Conservation (phyloP, 2,888 invertebrate genomes). For the Hypomecis atomaria region DNA sequence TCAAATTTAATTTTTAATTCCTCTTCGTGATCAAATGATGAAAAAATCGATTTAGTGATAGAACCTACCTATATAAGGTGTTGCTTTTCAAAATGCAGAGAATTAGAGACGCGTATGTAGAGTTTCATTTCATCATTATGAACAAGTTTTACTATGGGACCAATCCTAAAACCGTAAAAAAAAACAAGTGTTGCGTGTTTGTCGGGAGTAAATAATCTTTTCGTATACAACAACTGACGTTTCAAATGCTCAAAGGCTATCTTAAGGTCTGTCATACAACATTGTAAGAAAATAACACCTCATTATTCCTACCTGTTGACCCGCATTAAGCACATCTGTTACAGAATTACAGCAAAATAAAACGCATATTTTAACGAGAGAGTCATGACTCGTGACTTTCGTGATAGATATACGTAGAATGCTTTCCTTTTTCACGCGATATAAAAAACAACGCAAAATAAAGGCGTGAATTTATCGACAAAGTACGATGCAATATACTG, state of each 20-base stretch:
- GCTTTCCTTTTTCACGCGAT: constrained; percentile 3
- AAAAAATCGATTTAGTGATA: too few species aligned
- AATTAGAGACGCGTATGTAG: too few species aligned
- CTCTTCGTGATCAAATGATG: too few species aligned
- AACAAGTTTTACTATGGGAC: too few species aligned
- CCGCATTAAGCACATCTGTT: neutral
- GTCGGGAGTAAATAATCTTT: too few species aligned
- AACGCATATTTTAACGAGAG: constrained; percentile 12
- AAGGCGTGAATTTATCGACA: constrained; percentile 23
- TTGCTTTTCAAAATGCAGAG: too few species aligned
- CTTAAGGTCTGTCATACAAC: neutral
- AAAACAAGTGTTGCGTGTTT: too few species aligned
- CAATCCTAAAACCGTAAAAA: too few species aligned
- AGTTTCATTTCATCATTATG: too few species aligned
- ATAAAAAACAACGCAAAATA: constrained; percentile 17
- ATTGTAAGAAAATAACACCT: constrained; percentile 1
- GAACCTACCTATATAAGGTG: too few species aligned
- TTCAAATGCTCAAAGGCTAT: neutral
- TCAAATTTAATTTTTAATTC: too few species aligned
- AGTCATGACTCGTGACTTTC: constrained; percentile 17
- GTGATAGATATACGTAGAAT: constrained; percentile 6
- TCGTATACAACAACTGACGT: neutral
- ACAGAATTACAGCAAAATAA: constrained; percentile 9
- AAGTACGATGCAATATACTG: neutral
- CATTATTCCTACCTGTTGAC: neutral